A percentile compares a stretch with the other conserved stretches of the same genome.
These are phyloP conservation scores for Tanytarsus gracilentus DNA, from an alignment of 2,888 invertebrate genomes.

Conservation along the genomic window DNA sequence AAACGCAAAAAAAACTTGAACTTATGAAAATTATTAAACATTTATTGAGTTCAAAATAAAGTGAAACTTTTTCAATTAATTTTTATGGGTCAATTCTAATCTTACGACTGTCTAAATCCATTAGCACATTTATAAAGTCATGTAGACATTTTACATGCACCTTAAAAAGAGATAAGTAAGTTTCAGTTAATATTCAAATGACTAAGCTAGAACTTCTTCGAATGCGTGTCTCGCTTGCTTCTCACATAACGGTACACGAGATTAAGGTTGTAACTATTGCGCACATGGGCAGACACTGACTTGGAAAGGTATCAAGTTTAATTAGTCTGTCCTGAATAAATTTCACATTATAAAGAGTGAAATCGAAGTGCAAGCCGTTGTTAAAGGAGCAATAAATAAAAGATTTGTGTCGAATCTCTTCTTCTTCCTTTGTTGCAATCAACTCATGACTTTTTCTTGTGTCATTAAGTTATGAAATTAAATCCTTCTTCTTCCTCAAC, in stretches of 20 bases:
- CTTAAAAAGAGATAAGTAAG: conserved; percentile 2
- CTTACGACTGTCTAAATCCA: conserved; percentile 4
- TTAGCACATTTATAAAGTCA: conserved; percentile 22
- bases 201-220: conserved; percentile 18
- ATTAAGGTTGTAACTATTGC: conserved; percentile 28
- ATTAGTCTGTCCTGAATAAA: conserved; percentile 29
- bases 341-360: not conserved
- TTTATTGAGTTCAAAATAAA: not conserved
- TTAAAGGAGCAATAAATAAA: conserved; percentile 3
- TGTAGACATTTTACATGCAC: conserved; percentile 9
- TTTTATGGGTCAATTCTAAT: conserved; percentile 24
- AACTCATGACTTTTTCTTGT: not conserved
- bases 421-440: not conserved
- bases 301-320: conserved; percentile 10
- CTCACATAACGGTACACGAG: conserved; percentile 19
- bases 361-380: not conserved
- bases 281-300: no score
- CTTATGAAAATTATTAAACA: not conserved
- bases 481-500: not conserved
- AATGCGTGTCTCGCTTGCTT: conserved; percentile 2
- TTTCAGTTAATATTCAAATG: not conserved
- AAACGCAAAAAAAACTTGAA: not conserved
- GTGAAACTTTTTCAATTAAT: conserved; percentile 23
- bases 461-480: conserved; percentile 23
- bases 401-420: not conserved